Evolutionary conservation across 2,888 invertebrate genomes (phyloP), one percentile per base, ranked within the genome.

Genomic region (Seira ritae): DNA sequence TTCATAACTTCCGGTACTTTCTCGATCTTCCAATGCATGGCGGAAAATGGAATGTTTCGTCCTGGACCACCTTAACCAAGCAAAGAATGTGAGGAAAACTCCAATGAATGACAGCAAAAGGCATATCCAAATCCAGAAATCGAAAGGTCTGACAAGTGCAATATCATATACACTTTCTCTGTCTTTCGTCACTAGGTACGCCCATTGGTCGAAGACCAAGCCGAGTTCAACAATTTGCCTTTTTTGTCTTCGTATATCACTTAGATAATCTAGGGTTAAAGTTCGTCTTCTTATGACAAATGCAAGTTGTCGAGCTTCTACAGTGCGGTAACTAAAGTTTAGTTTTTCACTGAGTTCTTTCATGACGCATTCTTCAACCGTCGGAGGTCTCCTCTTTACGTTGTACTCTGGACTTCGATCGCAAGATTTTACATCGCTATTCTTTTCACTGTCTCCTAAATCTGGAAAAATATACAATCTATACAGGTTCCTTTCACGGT

Each of bases 201-300:
- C 80, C 80, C 80, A 80, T 20, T 65, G 46, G 23, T 80, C 80
- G 24, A 75, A 74, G 0, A 74, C 70, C 22, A 80, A 65, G 1
- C 68, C 80, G 6, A 68, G 60, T 24, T 74, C 74, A 1, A 74
- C 69, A 19, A 70, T 62, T 24, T 69, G 42, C n/a, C 74, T 10
- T 24, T 50, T 17, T 0, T 67, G 10, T 0, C 42, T 23, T 10
- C 12, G 12, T 4, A 60, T n/a, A n/a, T 60, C 60, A 17, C n/a
- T n/a, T n/a, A 60, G 60, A n/a, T 60, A 60, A 8, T 60, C 60
- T n/a, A n/a, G 12, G 17, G 15, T n/a, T n/a, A 60, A 60, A n/a
- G 60, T 15, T 3, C 12, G 60, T n/a, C 60, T 60, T 17, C 60
- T 60, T n/a, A 6, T 10, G 3, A 60, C 60, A n/a, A 3, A 15